Percentiles rank a stretch among this genome's conserved stretches.
These are phyloP conservation scores for Oreochromis spilurus DNA, from an alignment of 2,113 vertebrate species.

Conservation along the genomic window DNA sequence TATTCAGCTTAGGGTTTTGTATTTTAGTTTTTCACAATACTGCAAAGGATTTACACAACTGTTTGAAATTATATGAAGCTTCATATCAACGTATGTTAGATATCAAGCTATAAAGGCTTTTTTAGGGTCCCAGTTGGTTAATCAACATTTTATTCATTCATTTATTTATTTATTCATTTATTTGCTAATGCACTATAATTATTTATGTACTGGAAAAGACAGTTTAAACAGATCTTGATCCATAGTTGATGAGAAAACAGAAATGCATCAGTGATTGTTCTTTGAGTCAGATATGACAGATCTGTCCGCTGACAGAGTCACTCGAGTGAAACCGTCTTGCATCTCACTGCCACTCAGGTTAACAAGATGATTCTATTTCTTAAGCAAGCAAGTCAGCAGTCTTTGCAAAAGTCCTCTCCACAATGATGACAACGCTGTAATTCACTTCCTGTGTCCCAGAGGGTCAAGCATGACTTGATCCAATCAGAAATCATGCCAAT, in stretches of 20 bases:
- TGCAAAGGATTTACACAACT: neutral
- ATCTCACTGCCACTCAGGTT: slow-evolving; percentile 25
- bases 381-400: slow-evolving; percentile 56
- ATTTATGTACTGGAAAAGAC: neutral
- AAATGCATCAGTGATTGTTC: neutral
- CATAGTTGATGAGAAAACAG: neutral
- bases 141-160: neutral
- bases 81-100: neutral
- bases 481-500: slow-evolving; percentile 68
- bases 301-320: slow-evolving; percentile 22
- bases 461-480: slow-evolving; percentile 60
- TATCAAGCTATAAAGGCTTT: neutral
- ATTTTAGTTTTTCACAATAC: neutral
- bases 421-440: slow-evolving; percentile 53
- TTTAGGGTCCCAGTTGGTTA: neutral
- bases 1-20: neutral
- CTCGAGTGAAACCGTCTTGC: slow-evolving; percentile 32
- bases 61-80: neutral
- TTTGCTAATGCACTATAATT: neutral
- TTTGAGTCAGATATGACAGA: slow-evolving; percentile 2
- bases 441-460: slow-evolving; percentile 67
- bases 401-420: slow-evolving; percentile 49
- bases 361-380: slow-evolving; percentile 53
- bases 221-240: neutral
- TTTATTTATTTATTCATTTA: neutral